Evolutionary conservation across 2,797 vertebrate species (phyloP).

Genomic region (Carduelis carduelis): DNA sequence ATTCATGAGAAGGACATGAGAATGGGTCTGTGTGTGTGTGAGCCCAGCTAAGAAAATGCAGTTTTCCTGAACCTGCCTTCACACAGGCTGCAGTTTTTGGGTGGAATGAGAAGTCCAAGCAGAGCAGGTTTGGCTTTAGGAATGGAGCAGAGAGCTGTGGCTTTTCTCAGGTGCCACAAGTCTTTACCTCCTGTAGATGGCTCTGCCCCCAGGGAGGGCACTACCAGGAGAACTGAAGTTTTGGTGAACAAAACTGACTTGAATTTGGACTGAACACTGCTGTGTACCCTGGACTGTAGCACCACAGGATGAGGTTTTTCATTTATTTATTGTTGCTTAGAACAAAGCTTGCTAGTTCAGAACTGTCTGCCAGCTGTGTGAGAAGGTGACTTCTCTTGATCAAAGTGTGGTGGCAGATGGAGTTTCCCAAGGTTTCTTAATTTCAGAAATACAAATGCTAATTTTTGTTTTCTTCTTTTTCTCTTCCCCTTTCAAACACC

Average conservation of each 20-base stretch:
- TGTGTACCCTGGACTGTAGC: not conserved
- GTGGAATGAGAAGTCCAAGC: not conserved
- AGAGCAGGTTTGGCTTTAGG: not conserved
- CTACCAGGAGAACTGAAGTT: not conserved
- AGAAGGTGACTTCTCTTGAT: not conserved
- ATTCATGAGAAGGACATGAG: not conserved
- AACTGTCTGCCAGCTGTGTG: not conserved
- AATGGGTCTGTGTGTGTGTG: fast-evolving
- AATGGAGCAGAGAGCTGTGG: not conserved
- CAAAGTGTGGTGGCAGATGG: not conserved
- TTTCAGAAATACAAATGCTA: slow-evolving; percentile 7
- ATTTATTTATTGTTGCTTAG: not conserved
- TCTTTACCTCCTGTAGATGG: not conserved
- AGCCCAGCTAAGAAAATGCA: not conserved
- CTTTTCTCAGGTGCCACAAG: fast-evolving
- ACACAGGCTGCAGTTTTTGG: not conserved
- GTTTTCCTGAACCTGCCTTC: not conserved
- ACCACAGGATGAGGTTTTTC: not conserved
- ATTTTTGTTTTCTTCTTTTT: not conserved
- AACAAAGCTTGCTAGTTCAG: not conserved
- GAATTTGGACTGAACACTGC: not conserved
- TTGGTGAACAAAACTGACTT: not conserved
- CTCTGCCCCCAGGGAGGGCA: not conserved
- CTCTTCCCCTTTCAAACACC: not conserved
- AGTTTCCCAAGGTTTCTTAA: not conserved